Evolutionary conservation across 2,113 vertebrate genomes (phyloP).

Genomic region (Oophaga pumilio): DNA sequence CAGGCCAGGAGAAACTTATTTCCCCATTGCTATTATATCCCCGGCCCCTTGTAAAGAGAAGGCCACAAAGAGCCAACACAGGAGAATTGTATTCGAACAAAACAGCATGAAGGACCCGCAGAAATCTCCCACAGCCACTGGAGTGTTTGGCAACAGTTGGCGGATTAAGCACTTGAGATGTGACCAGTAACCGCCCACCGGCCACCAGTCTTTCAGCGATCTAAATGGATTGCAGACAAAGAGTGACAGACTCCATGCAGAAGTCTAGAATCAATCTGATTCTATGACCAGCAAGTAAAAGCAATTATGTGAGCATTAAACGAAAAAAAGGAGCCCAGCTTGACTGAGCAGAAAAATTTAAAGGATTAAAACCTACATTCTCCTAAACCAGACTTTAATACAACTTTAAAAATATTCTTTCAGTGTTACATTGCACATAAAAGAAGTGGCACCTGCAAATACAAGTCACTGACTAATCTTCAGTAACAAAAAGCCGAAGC

Average conservation of each 20-base stretch:
- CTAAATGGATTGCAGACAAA: constrained; percentile 57
- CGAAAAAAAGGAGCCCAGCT: constrained; percentile 30
- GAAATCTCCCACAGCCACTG: constrained; percentile 58
- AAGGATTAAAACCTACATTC: constrained; percentile 36
- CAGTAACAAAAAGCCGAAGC: constrained; percentile 1
- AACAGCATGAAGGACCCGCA: constrained; percentile 45
- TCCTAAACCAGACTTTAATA: constrained; percentile 14
- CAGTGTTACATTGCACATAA: constrained; percentile 22
- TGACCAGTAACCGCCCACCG: constrained; percentile 53
- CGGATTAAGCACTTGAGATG: constrained; percentile 58
- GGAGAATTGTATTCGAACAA: constrained; percentile 54
- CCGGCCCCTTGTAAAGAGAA: constrained; percentile 37
- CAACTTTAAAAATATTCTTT: constrained; percentile 31
- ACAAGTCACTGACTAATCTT: constrained; percentile 15
- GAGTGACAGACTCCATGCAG: constrained; percentile 52
- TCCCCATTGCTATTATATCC: constrained; percentile 50
- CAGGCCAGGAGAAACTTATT: constrained; percentile 52
- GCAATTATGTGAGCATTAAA: constrained; percentile 48
- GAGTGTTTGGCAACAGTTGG: constrained; percentile 58
- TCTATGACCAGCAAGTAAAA: constrained; percentile 2
- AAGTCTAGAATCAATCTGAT: constrained; percentile 31
- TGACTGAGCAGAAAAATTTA: constrained; percentile 28
- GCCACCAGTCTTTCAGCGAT: constrained; percentile 54
- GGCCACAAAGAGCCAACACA: constrained; percentile 55
- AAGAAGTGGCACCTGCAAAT: constrained; percentile 30